These are phyloP conservation scores for Campaea margaritaria DNA, from an alignment of 2,888 invertebrate species.

Conservation along the genomic window DNA sequence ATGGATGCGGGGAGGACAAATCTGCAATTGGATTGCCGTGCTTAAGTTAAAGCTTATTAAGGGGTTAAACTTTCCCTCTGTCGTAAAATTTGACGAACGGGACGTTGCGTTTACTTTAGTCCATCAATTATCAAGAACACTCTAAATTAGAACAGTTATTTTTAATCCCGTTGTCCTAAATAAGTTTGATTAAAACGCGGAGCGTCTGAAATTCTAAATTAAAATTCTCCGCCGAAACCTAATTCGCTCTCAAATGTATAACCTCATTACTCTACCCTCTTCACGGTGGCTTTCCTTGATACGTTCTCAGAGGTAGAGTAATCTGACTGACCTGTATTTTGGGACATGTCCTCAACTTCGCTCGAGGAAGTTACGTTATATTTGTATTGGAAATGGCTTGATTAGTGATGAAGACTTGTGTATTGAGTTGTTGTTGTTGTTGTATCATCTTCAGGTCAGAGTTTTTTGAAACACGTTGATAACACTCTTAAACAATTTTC, in stretches of 20 bases:
- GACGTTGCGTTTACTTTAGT: background rate
- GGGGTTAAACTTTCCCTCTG: background rate
- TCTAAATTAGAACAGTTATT: constrained; percentile 29
- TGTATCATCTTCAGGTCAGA: too few relatives aligned
- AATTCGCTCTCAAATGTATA: constrained; percentile 67
- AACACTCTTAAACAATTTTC: too few relatives aligned
- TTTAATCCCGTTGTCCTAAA: constrained; percentile 34
- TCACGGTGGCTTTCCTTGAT: constrained; percentile 62
- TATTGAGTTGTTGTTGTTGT: too few relatives aligned
- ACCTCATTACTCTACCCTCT: constrained; percentile 73
- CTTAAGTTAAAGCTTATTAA: too few relatives aligned
- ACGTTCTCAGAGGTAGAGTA: constrained; percentile 51
- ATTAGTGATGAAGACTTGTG: too few relatives aligned
- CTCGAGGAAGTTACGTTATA: background rate
- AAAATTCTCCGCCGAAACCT: constrained; percentile 55
- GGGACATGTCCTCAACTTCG: constrained; percentile 27
- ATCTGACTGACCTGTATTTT: constrained; percentile 58
- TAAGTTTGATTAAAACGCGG: constrained; percentile 50
- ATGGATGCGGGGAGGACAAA: background rate
- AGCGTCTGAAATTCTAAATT: constrained; percentile 54
- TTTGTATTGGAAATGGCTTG: background rate
- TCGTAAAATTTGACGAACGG: constrained; percentile 6
- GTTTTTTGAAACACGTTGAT: too few relatives aligned
- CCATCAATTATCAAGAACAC: constrained; percentile 12
- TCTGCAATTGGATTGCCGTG: background rate